These are phyloP conservation scores for Dryocosmus kuriphilus DNA, from an alignment of 2,888 invertebrate genomes.

Conservation along the genomic window DNA sequence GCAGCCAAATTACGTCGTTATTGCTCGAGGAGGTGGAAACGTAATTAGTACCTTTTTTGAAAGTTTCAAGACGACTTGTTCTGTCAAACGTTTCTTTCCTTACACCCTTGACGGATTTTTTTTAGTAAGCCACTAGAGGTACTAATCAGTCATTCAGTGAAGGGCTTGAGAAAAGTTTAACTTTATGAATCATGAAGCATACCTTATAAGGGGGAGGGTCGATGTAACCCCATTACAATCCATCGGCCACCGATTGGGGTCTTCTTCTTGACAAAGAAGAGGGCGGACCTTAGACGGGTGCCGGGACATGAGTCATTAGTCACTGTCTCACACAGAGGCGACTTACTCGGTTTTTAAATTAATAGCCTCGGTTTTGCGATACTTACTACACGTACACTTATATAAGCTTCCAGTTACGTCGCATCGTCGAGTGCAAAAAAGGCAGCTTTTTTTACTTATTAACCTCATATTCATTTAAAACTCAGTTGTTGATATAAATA, in stretches of 20 bases:
- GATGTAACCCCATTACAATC: neutral
- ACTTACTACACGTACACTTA: constrained; percentile 4
- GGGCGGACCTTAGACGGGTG: constrained; percentile 33
- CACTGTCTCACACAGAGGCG: constrained; percentile 69
- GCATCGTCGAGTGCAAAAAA: neutral
- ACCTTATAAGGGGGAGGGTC: constrained; percentile 45
- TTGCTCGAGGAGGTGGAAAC: constrained; percentile 6
- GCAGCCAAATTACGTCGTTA: constrained; percentile 25
- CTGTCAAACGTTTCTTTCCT: constrained; percentile 10
- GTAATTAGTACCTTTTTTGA: constrained; percentile 33
- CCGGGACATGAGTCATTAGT: constrained; percentile 67
- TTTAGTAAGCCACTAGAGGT: neutral
- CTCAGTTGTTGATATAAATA: neutral
- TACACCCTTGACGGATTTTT: constrained; percentile 4
- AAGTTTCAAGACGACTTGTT: neutral
- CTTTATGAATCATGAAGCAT: constrained; percentile 62
- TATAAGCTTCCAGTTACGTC: neutral
- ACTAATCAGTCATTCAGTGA: constrained; percentile 10
- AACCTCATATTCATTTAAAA: neutral
- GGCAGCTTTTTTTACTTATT: neutral
- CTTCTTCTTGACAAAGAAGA: constrained; percentile 15
- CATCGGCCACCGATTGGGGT: constrained; percentile 6
- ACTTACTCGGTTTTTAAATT: constrained; percentile 71
- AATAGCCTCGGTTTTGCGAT: constrained; percentile 60
- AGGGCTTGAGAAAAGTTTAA: constrained; percentile 56